phyloP scores from a whole-genome alignment of 2,888 invertebrate species.

The Branchellion lobata region DNA sequence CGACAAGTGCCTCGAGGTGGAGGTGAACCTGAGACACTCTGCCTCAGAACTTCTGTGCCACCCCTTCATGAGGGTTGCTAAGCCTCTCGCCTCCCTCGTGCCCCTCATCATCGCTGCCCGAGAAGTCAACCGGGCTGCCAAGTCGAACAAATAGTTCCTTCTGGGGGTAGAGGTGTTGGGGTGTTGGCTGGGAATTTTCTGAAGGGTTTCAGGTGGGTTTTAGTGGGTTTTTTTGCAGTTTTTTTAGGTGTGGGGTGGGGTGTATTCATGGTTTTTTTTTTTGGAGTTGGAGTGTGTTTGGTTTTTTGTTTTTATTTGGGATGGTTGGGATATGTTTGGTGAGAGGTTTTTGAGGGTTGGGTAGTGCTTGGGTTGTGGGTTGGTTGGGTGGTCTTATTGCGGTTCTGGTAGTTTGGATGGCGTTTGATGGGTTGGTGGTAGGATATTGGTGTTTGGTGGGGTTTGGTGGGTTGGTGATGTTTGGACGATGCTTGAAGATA shows the following conservation, averaged over 20 bases:
- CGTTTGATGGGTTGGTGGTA: background rate
- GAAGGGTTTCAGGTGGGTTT: background rate
- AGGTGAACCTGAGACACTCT: slow-evolving; percentile 65
- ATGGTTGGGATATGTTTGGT: background rate
- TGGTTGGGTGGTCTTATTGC: background rate
- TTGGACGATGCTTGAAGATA: too few species aligned
- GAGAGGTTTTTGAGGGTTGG: background rate
- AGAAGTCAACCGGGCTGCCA: slow-evolving; percentile 55
- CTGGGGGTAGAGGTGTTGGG: background rate
- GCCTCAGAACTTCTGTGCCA: slow-evolving; percentile 71
- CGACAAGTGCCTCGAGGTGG: slow-evolving; percentile 67
- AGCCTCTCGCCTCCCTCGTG: slow-evolving; percentile 91
- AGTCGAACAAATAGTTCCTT: slow-evolving; percentile 13
- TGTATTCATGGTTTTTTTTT: too few species aligned
- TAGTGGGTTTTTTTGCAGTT: background rate
- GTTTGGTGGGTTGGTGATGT: too few species aligned
- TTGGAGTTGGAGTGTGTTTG: background rate
- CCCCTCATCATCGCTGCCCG: slow-evolving; percentile 74
- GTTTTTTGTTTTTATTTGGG: background rate
- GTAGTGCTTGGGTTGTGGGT: background rate
- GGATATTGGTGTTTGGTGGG: background rate
- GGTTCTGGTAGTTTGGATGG: background rate
- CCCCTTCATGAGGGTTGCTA: slow-evolving; percentile 91
- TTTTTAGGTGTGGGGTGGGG: background rate
- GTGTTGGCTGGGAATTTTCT: background rate